These are phyloP conservation scores for Thalassophryne amazonica DNA, from an alignment of 2,797 vertebrate species.

Conservation along the genomic window DNA sequence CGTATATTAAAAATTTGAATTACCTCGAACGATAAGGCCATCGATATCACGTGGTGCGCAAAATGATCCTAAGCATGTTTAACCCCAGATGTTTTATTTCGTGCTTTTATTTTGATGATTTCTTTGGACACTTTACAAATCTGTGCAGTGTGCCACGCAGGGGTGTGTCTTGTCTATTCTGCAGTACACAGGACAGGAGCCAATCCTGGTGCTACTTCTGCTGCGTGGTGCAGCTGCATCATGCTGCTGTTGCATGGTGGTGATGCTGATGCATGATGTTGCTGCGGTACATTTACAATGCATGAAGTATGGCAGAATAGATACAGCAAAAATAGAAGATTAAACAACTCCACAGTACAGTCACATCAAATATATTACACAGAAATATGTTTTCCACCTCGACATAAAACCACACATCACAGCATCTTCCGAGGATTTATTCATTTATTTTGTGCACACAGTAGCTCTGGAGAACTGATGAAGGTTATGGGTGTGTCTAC, in stretches of 20 bases:
- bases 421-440: too few relatives aligned
- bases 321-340: conserved; percentile 20
- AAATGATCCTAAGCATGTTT: not conserved
- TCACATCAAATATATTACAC: not conserved
- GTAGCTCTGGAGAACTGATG: conserved; percentile 38
- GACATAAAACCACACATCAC: not conserved
- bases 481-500: conserved; percentile 70
- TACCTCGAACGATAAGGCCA: not conserved
- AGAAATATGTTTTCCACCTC: not conserved
- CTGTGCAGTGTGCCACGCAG: conserved; percentile 65
- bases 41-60: conserved; percentile 4
- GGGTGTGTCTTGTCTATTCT: conserved; percentile 76
- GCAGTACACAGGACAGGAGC: conserved; percentile 66
- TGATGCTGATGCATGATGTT: too few relatives aligned
- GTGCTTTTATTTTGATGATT: not conserved
- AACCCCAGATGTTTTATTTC: not conserved
- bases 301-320: conserved; percentile 18
- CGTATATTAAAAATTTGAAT: not conserved
- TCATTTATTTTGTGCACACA: conserved; percentile 6
- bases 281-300: conserved; percentile 49
- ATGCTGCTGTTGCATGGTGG: too few relatives aligned
- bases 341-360: conserved; percentile 1
- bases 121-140: conserved; percentile 38
- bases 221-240: too few relatives aligned
- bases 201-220: too few relatives aligned